Evolutionary conservation across 1,140 invertebrate species (phyloP), one percentile per base, ranked within the genome.

Genomic region (Asbolus verrucosus): DNA sequence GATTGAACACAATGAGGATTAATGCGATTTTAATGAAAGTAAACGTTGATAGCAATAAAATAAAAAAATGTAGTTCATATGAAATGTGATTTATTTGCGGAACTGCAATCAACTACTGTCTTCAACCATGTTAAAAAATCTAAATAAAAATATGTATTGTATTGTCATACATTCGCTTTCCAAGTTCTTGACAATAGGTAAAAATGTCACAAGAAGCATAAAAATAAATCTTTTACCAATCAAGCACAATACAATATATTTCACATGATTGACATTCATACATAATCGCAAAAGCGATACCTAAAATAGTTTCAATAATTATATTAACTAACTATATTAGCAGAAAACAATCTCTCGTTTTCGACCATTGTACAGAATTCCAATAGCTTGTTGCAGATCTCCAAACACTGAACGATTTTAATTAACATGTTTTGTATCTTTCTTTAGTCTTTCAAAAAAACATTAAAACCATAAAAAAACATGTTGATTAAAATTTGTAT

Each of bases 401-500:
- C 38, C 38, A 24, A 65, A 65, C 19, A 39, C 19, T 13, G 50
- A 50, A 30, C 31, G 21, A 61, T 68, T 68, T 68, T 68, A 68
- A 68, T 68, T 41, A 61, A 68, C 67, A 68, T 46, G 67, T 68
- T 68, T 68, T 62, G 33, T 36, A 11, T 27, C 3, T 4, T 39
- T 19, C 13, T 63, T 24, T 27, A 65, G 24, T 30, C 41, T 36
- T 62, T 62, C 9, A 62, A 65, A 38, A 38, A 60, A 19, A 60
- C 60, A 33, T 27, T 8, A 27, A 27, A 27, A n/a, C n/a, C n/a
- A n/a, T 27, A 38, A 24, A 14, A 68, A 68, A 68, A 68, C 67
- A 61, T 68, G 67, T 68, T 61, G 39, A 68, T 61, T 68, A 68
- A 68, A 72, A 72, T 68, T 61, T 63, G n/a, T n/a, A 73, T 73